Evolutionary conservation across 2,113 vertebrate genomes (phyloP), one percentile per base, ranked within the genome.

Genomic region (Halichoeres trimaculatus): DNA sequence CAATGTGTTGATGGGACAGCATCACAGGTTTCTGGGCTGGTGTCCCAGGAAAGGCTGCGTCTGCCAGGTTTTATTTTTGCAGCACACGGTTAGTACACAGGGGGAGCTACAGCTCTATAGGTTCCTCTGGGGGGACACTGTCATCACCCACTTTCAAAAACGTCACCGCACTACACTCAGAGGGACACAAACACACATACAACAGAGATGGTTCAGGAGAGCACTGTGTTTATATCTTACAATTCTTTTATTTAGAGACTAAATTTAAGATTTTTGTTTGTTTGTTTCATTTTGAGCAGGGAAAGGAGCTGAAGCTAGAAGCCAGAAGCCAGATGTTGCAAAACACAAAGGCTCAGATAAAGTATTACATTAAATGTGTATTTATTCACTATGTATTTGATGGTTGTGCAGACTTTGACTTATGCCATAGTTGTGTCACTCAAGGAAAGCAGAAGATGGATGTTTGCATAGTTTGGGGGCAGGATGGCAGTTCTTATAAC

Each of bases 81-180:
- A 70, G 53, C 53, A 13, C 3, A 24, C 51, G 52, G 64, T 62
- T 24, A 61, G 59, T 70, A 65, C 55, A 74, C 73, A 62, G 54
- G 57, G 67, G 65, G 64, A 66, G 67, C 45, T 76, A 47, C 68
- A 63, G 45, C 71, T 72, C 71, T 74, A 13, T 74, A 61, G 70
- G 48, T 62, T 68, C 58, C 19, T 61, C 22, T 35, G 50, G 41
- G 66, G 66, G 40, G 40, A 75, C 48, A 57, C 35, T 73, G 41
- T 70, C 65, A 50, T 81, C 64, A 30, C 34, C 66, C 36, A 62
- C 22, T 67, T 74, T 71, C 52, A 57, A 63, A 65, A 47, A 60
- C 65, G 24, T 61, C 55, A 35, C 51, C 40, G 11, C 52, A 16
- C 34, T 16, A 16, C 55, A 36, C 67, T 14, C 70, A 34, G n/a